Evolutionary conservation across 2,113 vertebrate species (phyloP).

Genomic region (Saguinus imperator): DNA sequence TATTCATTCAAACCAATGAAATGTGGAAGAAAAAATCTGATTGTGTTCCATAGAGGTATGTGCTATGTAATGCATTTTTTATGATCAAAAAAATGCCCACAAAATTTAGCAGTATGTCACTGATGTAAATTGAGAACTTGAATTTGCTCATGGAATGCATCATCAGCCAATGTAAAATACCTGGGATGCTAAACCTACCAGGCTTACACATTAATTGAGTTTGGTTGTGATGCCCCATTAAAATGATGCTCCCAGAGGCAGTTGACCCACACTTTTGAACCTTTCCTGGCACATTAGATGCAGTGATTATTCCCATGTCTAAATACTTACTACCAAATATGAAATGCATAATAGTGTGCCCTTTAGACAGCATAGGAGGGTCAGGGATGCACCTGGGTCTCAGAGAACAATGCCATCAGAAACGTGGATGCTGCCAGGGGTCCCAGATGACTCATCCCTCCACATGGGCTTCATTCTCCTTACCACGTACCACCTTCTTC

Average conservation of each 20-base stretch:
- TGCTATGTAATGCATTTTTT: neutral
- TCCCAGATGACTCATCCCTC: neutral
- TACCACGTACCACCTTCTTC: neutral
- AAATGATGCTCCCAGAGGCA: neutral
- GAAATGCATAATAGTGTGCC: neutral
- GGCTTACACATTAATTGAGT: neutral
- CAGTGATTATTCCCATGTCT: neutral
- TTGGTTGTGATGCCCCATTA: neutral
- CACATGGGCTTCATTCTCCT: neutral
- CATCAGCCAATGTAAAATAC: neutral
- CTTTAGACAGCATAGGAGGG: neutral
- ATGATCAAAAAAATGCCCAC: neutral
- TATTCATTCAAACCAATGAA: conserved; percentile 49
- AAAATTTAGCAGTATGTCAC: neutral
- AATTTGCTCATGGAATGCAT: conserved; percentile 5
- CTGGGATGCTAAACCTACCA: neutral
- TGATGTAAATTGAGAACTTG: neutral
- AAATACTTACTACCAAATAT: neutral
- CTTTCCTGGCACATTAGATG: neutral
- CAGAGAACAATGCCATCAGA: neutral
- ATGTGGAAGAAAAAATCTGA: neutral
- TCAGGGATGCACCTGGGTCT: neutral
- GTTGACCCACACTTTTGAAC: neutral
- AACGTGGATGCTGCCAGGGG: neutral
- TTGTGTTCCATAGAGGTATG: neutral